These are phyloP conservation scores for Tinea pellionella DNA, from an alignment of 2,888 invertebrate species.

Conservation along the genomic window DNA sequence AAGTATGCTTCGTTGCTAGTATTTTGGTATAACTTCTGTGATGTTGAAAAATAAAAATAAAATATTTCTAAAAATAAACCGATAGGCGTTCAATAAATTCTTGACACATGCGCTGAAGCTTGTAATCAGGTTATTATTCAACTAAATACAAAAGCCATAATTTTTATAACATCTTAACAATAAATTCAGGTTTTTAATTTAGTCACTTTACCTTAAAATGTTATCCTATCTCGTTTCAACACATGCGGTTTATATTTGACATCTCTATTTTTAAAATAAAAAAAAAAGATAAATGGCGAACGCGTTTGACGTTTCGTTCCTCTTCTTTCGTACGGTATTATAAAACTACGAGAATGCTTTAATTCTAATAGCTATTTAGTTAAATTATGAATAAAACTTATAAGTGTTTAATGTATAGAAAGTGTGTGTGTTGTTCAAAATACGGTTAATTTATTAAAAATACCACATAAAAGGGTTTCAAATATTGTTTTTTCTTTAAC, in stretches of 20 bases:
- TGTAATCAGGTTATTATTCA: slow-evolving; percentile 22
- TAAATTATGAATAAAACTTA: slow-evolving; percentile 39
- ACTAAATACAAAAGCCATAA: slow-evolving; percentile 23
- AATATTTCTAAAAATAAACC: slow-evolving; percentile 45
- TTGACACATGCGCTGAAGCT: slow-evolving; percentile 37
- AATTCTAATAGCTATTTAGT: neutral
- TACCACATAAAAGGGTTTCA: neutral
- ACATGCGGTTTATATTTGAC: neutral
- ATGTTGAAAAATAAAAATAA: neutral
- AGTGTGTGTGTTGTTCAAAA: slow-evolving; percentile 4
- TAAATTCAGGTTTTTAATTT: slow-evolving; percentile 23
- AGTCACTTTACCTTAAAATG: slow-evolving; percentile 25
- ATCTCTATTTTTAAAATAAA: slow-evolving; percentile 21
- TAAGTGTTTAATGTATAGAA: slow-evolving; percentile 14
- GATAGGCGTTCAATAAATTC: slow-evolving; percentile 56
- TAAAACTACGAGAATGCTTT: neutral
- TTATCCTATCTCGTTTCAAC: slow-evolving; percentile 28
- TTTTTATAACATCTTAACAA: slow-evolving; percentile 17
- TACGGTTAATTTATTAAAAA: neutral
- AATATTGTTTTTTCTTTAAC: neutral
- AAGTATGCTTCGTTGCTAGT: neutral
- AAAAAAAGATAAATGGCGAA: slow-evolving; percentile 48
- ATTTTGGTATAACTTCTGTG: neutral
- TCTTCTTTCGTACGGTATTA: neutral
- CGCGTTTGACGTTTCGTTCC: slow-evolving; percentile 43